Evolutionary conservation across 2,797 vertebrate species (phyloP), one percentile per base, ranked within the genome.

Genomic region (Chrosomus eos): DNA sequence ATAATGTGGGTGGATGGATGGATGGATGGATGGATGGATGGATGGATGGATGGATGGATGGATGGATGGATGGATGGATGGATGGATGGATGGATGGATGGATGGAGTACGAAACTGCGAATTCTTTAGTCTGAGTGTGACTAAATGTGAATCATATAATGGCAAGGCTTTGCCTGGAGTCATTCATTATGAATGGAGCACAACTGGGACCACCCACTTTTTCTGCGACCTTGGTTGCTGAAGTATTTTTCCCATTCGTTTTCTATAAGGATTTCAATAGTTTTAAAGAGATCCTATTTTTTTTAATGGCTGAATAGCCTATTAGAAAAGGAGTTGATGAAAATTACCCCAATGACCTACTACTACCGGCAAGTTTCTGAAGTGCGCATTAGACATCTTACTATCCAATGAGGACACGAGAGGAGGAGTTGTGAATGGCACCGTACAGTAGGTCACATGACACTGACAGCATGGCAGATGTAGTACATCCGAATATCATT

Each of bases 141-240:
- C 11, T 33, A 62, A 62, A 64, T 43, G n/a, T 68, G 38, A 75
- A 51, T 62, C 40, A 16, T 14, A 81, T 19, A 85, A 78, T 58
- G 13, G 43, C 31, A 18, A 76, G 21, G 21, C 11, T 28, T n/a
- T 82, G 67, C 51, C 78, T 64, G 71, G 40, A 87, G 70, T 84
- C 71, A 64, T 87, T 87, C 80, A 77, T 51, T 19, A 71, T 85
- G 74, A 21, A 74, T 51, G 18, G 5, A 53, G 45, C 9, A 13
- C 28, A 53, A 31, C 28, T 53, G 28, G 28, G 9, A 74, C 18
- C 5, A 10, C 28, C 48, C 18, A 74, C 10, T 51, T 74, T 53
- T 74, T 21, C 18, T 33, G 9, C 18, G 19, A 74, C 26, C 5
- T 33, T 53, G 71, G 16, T 72, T 48, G 40, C 1, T 1, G n/a